Conservation (phyloP, 2,113 vertebrate species). For the Lycaon pictus region DNA sequence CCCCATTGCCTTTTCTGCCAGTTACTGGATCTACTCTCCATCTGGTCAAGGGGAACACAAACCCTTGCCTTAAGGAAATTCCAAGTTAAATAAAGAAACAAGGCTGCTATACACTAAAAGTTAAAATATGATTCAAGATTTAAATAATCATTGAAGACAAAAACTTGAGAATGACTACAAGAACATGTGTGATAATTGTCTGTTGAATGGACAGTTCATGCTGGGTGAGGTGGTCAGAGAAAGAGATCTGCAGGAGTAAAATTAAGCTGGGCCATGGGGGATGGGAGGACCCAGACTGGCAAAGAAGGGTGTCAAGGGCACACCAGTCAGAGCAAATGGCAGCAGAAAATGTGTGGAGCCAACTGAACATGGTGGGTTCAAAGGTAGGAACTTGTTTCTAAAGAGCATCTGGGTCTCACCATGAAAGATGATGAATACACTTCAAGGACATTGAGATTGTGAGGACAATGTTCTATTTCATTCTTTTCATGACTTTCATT, state of each 20-base stretch:
- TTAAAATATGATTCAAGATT: slow-evolving; percentile 23
- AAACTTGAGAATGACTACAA: background rate
- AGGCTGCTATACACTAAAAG: background rate
- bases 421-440: background rate
- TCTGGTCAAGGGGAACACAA: background rate
- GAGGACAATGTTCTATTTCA: background rate
- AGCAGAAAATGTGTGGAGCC: background rate
- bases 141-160: background rate
- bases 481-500: slow-evolving; percentile 57
- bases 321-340: background rate
- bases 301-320: background rate
- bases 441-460: background rate
- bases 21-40: background rate
- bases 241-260: background rate
- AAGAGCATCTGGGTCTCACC: background rate
- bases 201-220: background rate
- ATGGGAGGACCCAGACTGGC: background rate
- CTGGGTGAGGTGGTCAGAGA: background rate
- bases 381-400: background rate
- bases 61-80: background rate
- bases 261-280: background rate
- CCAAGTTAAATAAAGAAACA: background rate
- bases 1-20: background rate
- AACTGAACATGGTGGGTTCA: background rate
- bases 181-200: background rate